Percentiles rank a stretch among this genome's conserved stretches.
Conservation (phyloP, 2,888 invertebrate genomes). For the Caenorhabditis auriculariae region DNA sequence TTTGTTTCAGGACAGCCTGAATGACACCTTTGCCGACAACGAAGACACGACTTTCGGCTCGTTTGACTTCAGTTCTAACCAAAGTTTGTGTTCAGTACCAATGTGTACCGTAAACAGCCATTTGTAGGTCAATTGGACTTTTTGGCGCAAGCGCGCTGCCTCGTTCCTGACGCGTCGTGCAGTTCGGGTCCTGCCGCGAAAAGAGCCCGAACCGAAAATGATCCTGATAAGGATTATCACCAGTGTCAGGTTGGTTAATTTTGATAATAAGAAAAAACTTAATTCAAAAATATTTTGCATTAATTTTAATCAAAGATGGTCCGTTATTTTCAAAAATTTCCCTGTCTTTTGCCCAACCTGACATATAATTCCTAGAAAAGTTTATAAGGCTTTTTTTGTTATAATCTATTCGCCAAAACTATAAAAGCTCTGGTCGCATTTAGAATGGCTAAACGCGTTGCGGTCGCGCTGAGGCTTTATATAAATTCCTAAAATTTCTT, state of each 20-base stretch:
- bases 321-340: no score
- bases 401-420: no score
- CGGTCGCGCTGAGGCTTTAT: no score
- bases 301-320: no score
- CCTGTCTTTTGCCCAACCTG: neutral
- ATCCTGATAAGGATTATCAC: slow-evolving; percentile 25
- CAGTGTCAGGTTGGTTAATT: slow-evolving; percentile 13
- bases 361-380: neutral
- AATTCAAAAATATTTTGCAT: no score
- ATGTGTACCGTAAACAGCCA: neutral
- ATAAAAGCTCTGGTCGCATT: no score
- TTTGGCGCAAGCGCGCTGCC: slow-evolving; percentile 10
- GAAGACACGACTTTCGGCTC: neutral
- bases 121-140: slow-evolving; percentile 5
- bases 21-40: neutral
- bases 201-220: neutral
- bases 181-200: slow-evolving; percentile 7
- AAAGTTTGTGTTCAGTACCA: neutral
- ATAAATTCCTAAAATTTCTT: no score
- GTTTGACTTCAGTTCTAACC: neutral
- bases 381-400: no score
- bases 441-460: no score
- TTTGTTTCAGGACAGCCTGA: neutral
- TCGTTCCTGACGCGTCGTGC: slow-evolving; percentile 1
- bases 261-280: no score